These are phyloP conservation scores for Petaurus breviceps DNA, from an alignment of 2,113 vertebrate genomes.

Conservation along the genomic window DNA sequence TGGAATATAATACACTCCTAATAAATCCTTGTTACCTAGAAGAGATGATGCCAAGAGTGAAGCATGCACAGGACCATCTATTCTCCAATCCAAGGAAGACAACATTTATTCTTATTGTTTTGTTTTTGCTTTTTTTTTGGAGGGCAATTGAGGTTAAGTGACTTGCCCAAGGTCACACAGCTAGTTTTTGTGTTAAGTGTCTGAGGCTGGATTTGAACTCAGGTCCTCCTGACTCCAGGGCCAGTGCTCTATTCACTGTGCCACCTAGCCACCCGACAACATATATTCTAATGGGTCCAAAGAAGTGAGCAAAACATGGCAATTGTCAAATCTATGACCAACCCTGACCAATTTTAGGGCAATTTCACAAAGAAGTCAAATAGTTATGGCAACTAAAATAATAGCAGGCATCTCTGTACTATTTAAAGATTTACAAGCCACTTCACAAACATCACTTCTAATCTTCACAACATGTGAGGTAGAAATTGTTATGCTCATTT, in stretches of 20 bases:
- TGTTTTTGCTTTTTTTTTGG: too few species aligned
- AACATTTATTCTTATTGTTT: neutral
- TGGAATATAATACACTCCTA: neutral
- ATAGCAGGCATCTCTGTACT: neutral
- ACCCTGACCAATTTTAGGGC: neutral
- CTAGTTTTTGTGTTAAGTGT: too few species aligned
- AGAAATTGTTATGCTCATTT: neutral
- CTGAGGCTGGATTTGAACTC: too few species aligned
- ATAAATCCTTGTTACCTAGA: neutral
- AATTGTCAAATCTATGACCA: neutral
- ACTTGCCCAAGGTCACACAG: too few species aligned
- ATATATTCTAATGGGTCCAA: neutral
- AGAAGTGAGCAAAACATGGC: neutral
- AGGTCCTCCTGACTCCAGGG: too few species aligned
- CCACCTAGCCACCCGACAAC: too few species aligned
- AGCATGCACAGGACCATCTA: neutral
- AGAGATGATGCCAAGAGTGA: neutral
- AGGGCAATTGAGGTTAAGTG: too few species aligned
- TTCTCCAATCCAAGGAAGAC: neutral
- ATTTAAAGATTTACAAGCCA: neutral
- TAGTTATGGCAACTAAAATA: neutral
- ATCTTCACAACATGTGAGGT: neutral
- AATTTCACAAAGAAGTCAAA: neutral
- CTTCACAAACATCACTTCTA: neutral
- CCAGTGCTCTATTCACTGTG: too few species aligned